phyloP scores from a whole-genome alignment of 2,797 vertebrate species.

The Monodelphis domestica region DNA sequence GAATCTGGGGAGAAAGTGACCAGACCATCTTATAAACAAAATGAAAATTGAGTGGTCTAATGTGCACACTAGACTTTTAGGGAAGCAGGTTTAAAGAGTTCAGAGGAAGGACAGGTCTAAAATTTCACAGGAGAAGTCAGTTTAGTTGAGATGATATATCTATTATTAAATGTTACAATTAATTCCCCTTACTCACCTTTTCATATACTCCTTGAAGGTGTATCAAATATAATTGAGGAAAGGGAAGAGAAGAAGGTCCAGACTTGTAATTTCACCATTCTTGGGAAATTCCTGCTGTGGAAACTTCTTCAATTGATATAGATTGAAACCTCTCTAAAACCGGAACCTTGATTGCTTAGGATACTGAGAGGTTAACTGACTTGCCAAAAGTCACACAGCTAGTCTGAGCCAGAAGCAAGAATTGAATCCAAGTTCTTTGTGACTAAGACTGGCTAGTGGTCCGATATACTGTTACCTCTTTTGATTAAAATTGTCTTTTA shows the following conservation, averaged over 20 bases:
- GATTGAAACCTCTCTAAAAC: not conserved
- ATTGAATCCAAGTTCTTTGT: not conserved
- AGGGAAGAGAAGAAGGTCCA: not conserved
- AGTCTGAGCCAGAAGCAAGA: not conserved
- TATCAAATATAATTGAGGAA: not conserved
- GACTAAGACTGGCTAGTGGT: not conserved
- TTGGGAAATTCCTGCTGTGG: not conserved
- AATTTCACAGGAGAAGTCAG: not conserved
- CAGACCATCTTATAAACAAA: not conserved
- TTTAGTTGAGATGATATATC: not conserved
- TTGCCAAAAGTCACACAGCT: not conserved
- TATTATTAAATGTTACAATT: constrained; percentile 1
- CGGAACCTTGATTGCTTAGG: not conserved
- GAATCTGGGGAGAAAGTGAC: not conserved
- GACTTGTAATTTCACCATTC: not conserved
- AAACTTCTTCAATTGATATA: not conserved
- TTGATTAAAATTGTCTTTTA: not conserved
- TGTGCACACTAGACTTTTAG: not conserved
- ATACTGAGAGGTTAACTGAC: not conserved
- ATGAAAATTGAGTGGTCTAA: not conserved
- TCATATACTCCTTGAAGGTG: not conserved
- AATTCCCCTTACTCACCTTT: not conserved
- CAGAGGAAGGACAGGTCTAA: not conserved
- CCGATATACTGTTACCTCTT: not conserved
- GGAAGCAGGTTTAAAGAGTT: not conserved